Evolutionary conservation across 2,797 vertebrate genomes (phyloP), one percentile per base, ranked within the genome.

Genomic region (Notolabrus celidotus): DNA sequence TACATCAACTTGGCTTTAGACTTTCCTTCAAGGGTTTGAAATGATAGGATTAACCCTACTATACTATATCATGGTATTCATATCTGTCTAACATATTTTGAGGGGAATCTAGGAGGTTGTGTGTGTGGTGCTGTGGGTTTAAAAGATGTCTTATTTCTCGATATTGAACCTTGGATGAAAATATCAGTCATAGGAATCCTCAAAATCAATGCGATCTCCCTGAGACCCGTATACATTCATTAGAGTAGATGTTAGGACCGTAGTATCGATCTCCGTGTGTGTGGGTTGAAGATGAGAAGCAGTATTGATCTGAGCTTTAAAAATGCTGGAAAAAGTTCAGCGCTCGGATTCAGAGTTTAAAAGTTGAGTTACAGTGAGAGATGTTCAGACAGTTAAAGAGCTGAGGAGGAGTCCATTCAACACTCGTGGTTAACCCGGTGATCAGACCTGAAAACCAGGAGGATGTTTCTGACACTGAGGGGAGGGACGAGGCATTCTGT

Each of bases 121-220:
- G 53, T 23, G 12, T 47, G 43, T 36, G 22, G 2, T 43, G 8
- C n/a, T 17, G 41, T 4, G n/a, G 41, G n/a, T 41, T 17, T 41
- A 1, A 41, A 17, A 11, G 6, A 16, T n/a, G 17, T 19, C 7
- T 9, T 8, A 19, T 42, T 42, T 19, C 9, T 43, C 20, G 43
- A 43, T 19, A 43, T 43, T 43, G 17, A 20, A 17, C 7, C 17
- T 10, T 10, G 7, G 41, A n/a, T 42, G 41, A 19, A 86, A 17
- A 71, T 79, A 65, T 72, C 67, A 49, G 19, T 69, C 75, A 65
- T 68, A 67, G 51, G 43, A 47, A 10, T 14, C 22, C 20, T 46
- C 25, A 5, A 10, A 43, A 52, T 49, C 31, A 65, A 33, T 29
- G 15, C 34, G 12, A 22, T 61, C 14, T 2, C 19, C 56, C 43